Evolutionary conservation across 2,888 invertebrate genomes (phyloP).

Genomic region (Rhagonycha fulva): DNA sequence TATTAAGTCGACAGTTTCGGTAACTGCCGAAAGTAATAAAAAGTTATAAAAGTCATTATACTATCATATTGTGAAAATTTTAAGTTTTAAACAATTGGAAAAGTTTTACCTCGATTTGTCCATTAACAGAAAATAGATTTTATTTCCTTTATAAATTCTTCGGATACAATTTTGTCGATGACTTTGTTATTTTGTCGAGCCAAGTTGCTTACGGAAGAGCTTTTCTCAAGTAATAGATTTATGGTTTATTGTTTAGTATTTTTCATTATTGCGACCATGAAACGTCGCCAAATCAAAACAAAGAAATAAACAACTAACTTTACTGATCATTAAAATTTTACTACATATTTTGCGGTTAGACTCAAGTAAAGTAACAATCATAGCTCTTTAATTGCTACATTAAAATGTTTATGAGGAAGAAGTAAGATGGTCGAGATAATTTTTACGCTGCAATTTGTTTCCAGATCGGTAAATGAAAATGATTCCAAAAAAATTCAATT

Average conservation of each 20-base stretch:
- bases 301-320: slow-evolving; percentile 34
- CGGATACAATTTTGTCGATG: slow-evolving; percentile 6
- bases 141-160: slow-evolving; percentile 27
- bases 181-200: slow-evolving; percentile 22
- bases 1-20: slow-evolving; percentile 1
- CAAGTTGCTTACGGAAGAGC: slow-evolving; percentile 27
- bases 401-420: slow-evolving; percentile 35
- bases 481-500: neutral
- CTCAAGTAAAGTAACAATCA: slow-evolving; percentile 33
- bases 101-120: slow-evolving; percentile 26
- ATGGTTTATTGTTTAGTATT: slow-evolving; percentile 27
- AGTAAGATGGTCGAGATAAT: slow-evolving; percentile 32
- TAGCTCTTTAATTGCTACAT: slow-evolving; percentile 37
- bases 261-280: slow-evolving; percentile 18
- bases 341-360: slow-evolving; percentile 38
- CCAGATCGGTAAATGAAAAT: neutral
- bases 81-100: slow-evolving; percentile 22
- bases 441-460: slow-evolving; percentile 24
- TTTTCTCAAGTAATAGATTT: slow-evolving; percentile 22
- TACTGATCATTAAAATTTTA: slow-evolving; percentile 40
- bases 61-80: slow-evolving; percentile 32
- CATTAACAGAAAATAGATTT: slow-evolving; percentile 26
- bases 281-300: slow-evolving; percentile 17
- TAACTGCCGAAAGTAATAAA: slow-evolving; percentile 27
- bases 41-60: slow-evolving; percentile 33